phyloP scores from a whole-genome alignment of 2,797 vertebrate species.

The Selene dorsalis region DNA sequence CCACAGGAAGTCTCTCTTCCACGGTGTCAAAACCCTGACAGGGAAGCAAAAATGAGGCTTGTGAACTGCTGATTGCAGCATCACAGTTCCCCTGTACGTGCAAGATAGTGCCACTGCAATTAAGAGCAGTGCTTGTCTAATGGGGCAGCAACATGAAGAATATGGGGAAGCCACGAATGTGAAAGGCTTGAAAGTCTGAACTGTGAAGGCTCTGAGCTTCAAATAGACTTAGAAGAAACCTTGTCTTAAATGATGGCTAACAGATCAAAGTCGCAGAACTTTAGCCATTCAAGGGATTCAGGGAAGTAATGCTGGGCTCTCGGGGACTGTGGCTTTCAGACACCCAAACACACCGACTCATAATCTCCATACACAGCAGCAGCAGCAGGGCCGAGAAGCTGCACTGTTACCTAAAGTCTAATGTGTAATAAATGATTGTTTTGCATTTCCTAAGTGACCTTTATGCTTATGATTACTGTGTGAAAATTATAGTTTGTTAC shows the following conservation, averaged over 20 bases:
- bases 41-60: conserved; percentile 69
- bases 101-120: conserved; percentile 72
- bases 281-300: conserved; percentile 52
- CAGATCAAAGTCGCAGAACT: conserved; percentile 62
- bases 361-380: conserved; percentile 55
- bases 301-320: conserved; percentile 35
- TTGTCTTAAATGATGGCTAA: conserved; percentile 56
- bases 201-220: conserved; percentile 47
- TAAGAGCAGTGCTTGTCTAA: conserved; percentile 69
- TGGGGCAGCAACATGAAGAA: conserved; percentile 66
- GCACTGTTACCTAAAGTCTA: conserved; percentile 36
- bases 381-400: conserved; percentile 28
- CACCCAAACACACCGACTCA: conserved; percentile 38
- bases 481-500: conserved; percentile 33
- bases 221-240: conserved; percentile 49
- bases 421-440: conserved; percentile 64
- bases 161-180: conserved; percentile 46
- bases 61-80: conserved; percentile 73
- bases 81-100: conserved; percentile 51
- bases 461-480: conserved; percentile 45
- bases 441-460: conserved; percentile 44
- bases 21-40: conserved; percentile 36
- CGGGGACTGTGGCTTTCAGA: conserved; percentile 39
- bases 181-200: conserved; percentile 47
- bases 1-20: conserved; percentile 49